phyloP scores from a whole-genome alignment of 2,888 invertebrate species.

The Gymnoscelis rufifasciata region DNA sequence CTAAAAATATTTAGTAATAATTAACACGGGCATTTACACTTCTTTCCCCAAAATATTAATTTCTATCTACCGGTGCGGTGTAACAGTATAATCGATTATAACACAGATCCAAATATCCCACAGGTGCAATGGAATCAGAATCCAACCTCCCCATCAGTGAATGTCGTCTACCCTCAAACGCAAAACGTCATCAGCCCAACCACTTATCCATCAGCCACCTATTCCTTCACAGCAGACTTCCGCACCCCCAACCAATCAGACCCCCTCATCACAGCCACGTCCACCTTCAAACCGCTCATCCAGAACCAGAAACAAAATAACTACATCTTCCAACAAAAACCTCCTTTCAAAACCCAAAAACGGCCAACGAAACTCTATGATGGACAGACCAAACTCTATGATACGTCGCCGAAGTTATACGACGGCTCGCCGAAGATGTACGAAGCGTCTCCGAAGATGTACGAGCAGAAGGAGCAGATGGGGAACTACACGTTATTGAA shows the following conservation, averaged over 20 bases:
- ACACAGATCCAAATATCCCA: too few relatives aligned
- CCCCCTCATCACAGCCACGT: constrained; percentile 73
- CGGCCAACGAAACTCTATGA: constrained; percentile 39
- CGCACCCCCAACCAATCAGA: constrained; percentile 81
- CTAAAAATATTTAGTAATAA: too few relatives aligned
- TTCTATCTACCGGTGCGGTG: too few relatives aligned
- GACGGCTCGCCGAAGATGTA: constrained; percentile 15
- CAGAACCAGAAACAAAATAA: constrained; percentile 67
- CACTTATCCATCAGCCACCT: constrained; percentile 85
- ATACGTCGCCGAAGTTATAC: constrained; percentile 46
- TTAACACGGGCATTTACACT: too few relatives aligned
- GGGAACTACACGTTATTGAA: constrained; percentile 58
- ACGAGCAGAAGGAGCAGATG: constrained; percentile 56
- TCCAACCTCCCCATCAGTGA: constrained; percentile 78
- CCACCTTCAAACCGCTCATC: constrained; percentile 78
- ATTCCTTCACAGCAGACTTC: constrained; percentile 91
- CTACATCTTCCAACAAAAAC: constrained; percentile 70
- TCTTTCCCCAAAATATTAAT: too few relatives aligned
- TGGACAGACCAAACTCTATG: constrained; percentile 8
- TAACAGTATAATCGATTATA: too few relatives aligned
- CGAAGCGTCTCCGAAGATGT: constrained; percentile 14
- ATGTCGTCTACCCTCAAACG: constrained; percentile 82
- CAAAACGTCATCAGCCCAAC: constrained; percentile 82
- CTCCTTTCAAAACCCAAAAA: constrained; percentile 53
- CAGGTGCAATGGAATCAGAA: constrained; percentile 89